Percentiles rank a stretch among this genome's conserved stretches.
Conservation (phyloP, 1,140 invertebrate genomes). For the Hycleus phaleratus region DNA sequence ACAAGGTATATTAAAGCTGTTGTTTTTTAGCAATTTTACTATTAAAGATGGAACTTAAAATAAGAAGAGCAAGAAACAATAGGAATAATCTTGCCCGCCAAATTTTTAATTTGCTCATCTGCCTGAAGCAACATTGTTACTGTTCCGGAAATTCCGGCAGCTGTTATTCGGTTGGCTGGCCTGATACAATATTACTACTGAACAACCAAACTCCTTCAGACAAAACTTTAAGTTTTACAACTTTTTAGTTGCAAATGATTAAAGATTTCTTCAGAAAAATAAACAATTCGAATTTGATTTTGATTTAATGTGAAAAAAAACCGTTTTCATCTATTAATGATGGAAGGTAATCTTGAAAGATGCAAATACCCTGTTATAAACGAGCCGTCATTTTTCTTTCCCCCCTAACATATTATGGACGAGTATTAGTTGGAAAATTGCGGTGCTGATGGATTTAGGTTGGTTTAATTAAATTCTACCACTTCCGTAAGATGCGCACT, state of each 20-base stretch:
- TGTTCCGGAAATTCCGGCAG: slow-evolving; percentile 16
- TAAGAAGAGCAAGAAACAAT: no score
- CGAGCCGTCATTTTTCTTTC: slow-evolving; percentile 20
- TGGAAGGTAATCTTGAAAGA: slow-evolving; percentile 20
- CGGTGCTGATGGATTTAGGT: slow-evolving; percentile 26
- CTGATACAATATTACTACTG: slow-evolving; percentile 10
- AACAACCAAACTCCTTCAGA: no score
- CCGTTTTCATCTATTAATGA: no score
- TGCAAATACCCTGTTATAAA: slow-evolving; percentile 25
- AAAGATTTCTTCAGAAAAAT: no score
- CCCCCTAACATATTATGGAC: slow-evolving; percentile 25
- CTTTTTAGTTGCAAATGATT: no score
- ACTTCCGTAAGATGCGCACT: slow-evolving; percentile 11
- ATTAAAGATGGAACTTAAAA: no score
- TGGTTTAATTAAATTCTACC: slow-evolving; percentile 29
- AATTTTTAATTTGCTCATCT: slow-evolving; percentile 17
- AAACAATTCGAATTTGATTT: no score
- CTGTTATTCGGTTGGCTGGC: slow-evolving; percentile 16
- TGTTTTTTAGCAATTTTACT: no score
- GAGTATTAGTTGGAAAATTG: slow-evolving; percentile 30
- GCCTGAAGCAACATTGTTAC: background rate
- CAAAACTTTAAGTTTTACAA: no score
- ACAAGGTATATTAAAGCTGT: no score
- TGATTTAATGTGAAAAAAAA: no score
- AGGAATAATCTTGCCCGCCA: slow-evolving; percentile 6